These are phyloP conservation scores for Hemibagrus guttatus DNA, from an alignment of 2,797 vertebrate genomes.

Conservation along the genomic window DNA sequence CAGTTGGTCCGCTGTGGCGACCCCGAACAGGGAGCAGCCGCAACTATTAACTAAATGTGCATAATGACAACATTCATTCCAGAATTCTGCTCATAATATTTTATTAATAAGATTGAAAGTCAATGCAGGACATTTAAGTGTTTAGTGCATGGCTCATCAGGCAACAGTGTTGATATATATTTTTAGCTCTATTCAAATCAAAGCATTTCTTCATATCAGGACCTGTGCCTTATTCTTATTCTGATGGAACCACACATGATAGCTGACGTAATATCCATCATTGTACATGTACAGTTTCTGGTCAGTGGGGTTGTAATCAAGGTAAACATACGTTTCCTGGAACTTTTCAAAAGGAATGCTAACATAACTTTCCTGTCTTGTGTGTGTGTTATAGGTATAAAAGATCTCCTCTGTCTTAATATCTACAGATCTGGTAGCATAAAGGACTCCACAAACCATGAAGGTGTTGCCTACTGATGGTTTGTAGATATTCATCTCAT, in stretches of 20 bases:
- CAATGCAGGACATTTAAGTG: background rate
- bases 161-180: background rate
- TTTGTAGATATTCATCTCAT: slow-evolving; percentile 66
- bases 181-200: slow-evolving; percentile 15
- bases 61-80: slow-evolving; percentile 17
- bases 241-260: slow-evolving; percentile 64
- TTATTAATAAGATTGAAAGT: slow-evolving; percentile 56
- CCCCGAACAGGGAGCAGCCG: too few species aligned
- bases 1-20: too few species aligned
- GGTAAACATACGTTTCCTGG: slow-evolving; percentile 62
- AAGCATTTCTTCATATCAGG: slow-evolving; percentile 30
- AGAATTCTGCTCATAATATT: slow-evolving; percentile 57
- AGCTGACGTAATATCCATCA: slow-evolving; percentile 70
- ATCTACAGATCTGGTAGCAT: slow-evolving; percentile 66
- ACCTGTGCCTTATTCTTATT: slow-evolving; percentile 45
- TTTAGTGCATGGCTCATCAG: background rate
- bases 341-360: slow-evolving; percentile 69
- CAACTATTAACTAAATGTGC: background rate
- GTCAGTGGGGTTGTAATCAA: slow-evolving; percentile 74
- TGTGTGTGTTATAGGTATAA: slow-evolving; percentile 72
- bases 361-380: slow-evolving; percentile 62
- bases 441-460: slow-evolving; percentile 74
- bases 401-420: slow-evolving; percentile 70
- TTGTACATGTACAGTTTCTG: slow-evolving; percentile 77
- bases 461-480: slow-evolving; percentile 69